phyloP scores from a whole-genome alignment of 1,140 invertebrate genomes.

The Pemphigus obesinymphae region DNA sequence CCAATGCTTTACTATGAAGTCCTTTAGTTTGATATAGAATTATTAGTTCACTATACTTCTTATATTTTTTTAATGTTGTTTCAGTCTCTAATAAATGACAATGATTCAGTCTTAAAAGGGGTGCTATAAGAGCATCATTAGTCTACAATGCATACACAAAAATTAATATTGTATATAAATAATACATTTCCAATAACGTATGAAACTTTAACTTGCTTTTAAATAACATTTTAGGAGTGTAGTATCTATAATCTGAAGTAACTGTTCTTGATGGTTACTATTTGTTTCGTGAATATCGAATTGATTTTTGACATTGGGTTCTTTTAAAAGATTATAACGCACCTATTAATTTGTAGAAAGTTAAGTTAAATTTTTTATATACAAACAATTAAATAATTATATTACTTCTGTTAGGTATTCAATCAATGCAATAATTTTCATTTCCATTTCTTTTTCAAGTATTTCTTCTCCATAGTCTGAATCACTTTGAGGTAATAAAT shows the following conservation, averaged over 20 bases:
- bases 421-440: constrained; percentile 80
- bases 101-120: constrained; percentile 86
- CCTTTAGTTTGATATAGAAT: constrained; percentile 92
- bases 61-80: constrained; percentile 74
- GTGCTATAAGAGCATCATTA: constrained; percentile 88
- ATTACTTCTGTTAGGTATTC: constrained; percentile 79
- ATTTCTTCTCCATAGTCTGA: constrained; percentile 53
- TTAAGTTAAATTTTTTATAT: not conserved
- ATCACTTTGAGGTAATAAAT: constrained; percentile 68
- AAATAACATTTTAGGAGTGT: constrained; percentile 94
- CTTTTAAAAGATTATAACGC: constrained; percentile 48
- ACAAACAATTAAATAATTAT: constrained; percentile 54
- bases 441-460: constrained; percentile 70
- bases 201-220: constrained; percentile 57
- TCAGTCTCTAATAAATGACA: constrained; percentile 94
- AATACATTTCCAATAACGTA: not conserved
- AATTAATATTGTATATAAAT: not conserved
- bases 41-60: constrained; percentile 89
- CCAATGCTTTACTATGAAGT: constrained; percentile 80
- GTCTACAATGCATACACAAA: constrained; percentile 59
- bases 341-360: constrained; percentile 40
- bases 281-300: not conserved
- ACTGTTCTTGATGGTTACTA: constrained; percentile 53
- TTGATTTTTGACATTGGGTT: constrained; percentile 42
- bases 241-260: constrained; percentile 92